phyloP scores from a whole-genome alignment of 2,888 invertebrate genomes.

The Margaritifera margaritifera region DNA sequence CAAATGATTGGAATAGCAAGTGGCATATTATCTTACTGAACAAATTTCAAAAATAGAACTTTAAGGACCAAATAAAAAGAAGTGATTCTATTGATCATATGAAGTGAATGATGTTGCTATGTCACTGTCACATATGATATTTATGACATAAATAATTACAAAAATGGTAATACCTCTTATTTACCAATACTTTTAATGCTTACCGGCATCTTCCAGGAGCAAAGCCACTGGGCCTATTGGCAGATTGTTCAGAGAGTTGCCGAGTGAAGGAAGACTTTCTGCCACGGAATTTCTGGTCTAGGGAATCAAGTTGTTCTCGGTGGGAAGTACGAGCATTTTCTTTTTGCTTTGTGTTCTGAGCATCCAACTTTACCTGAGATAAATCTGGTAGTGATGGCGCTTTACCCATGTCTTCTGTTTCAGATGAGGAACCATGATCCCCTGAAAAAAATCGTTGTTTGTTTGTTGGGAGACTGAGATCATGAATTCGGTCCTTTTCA shows the following conservation, averaged over 20 bases:
- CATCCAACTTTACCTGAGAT: slow-evolving; percentile 8
- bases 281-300: slow-evolving; percentile 33
- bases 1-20: no score
- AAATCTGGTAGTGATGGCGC: slow-evolving; percentile 38
- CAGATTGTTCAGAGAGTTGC: slow-evolving; percentile 43
- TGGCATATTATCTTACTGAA: no score
- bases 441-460: slow-evolving; percentile 13
- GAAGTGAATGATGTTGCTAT: no score
- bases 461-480: slow-evolving; percentile 23
- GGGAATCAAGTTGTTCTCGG: slow-evolving; percentile 37
- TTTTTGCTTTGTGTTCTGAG: slow-evolving; percentile 10
- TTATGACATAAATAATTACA: neutral
- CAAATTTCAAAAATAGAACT: neutral
- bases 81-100: no score
- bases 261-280: slow-evolving; percentile 44
- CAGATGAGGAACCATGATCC: slow-evolving; percentile 3
- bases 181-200: slow-evolving; percentile 17
- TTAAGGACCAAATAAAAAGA: no score
- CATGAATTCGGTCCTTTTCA: slow-evolving; percentile 44
- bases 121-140: no score
- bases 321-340: slow-evolving; percentile 17
- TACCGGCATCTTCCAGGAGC: slow-evolving; percentile 61
- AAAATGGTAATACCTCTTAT: neutral
- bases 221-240: slow-evolving; percentile 28
- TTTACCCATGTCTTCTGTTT: slow-evolving; percentile 17